These are phyloP conservation scores for Nezara viridula DNA, from an alignment of 2,888 invertebrate genomes.

Conservation along the genomic window DNA sequence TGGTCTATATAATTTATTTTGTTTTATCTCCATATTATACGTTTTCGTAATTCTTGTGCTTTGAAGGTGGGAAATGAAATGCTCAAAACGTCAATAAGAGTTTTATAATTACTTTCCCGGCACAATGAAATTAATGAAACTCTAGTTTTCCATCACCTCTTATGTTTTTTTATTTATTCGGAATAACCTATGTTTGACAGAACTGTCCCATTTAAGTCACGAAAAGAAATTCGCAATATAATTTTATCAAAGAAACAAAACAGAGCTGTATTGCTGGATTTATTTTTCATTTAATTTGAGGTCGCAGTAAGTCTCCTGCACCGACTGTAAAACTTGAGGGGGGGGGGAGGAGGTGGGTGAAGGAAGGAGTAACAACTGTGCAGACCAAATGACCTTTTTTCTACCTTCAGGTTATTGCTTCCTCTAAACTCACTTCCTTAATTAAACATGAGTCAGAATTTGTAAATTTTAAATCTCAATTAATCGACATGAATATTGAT, in stretches of 20 bases:
- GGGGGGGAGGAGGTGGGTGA: background rate
- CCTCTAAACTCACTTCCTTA: background rate
- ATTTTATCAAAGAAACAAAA: background rate
- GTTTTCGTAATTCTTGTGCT: no score
- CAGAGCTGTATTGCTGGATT: background rate
- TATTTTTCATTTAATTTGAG: slow-evolving; percentile 26
- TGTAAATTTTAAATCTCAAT: no score
- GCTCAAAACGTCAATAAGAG: no score
- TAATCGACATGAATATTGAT: no score
- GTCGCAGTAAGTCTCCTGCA: background rate
- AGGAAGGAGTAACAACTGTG: no score
- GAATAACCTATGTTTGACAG: background rate
- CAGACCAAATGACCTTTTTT: background rate
- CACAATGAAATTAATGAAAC: no score
- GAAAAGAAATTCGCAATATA: background rate
- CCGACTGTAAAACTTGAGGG: background rate
- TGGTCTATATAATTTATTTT: no score
- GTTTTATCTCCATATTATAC: no score
- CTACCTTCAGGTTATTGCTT: background rate
- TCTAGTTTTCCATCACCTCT: no score
- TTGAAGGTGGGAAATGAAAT: no score
- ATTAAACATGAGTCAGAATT: no score
- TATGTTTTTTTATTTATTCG: background rate
- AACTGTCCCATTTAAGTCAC: background rate
- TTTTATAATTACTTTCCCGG: no score